Conservation (phyloP, 2,113 vertebrate species). For the Dipodomys ordii region DNA sequence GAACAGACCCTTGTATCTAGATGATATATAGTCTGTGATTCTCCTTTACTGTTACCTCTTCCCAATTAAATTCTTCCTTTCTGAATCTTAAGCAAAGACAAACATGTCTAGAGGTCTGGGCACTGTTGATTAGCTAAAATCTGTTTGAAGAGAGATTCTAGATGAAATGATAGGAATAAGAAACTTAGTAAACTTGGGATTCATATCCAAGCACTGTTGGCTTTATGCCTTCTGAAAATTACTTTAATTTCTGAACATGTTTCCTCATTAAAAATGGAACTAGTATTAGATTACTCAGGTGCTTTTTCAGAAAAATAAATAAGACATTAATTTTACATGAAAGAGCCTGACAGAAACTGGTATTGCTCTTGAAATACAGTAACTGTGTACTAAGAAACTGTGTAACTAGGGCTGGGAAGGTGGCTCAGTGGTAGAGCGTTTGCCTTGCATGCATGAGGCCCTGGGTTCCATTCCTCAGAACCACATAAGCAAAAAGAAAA, state of each 20-base stretch:
- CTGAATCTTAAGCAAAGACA: neutral
- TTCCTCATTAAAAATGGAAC: neutral
- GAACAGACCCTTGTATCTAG: neutral
- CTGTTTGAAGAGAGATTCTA: neutral
- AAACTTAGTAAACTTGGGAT: neutral
- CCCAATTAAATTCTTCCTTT: neutral
- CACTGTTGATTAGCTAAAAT: neutral
- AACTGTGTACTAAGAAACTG: neutral
- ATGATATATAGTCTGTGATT: neutral
- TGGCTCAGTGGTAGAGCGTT: too few species aligned
- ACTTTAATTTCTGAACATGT: neutral
- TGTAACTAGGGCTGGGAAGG: too few species aligned
- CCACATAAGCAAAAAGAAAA: too few species aligned
- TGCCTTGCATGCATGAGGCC: too few species aligned
- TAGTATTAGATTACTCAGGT: neutral
- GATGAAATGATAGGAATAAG: neutral
- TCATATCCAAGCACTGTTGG: neutral
- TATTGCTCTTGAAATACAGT: neutral
- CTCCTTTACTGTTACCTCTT: neutral
- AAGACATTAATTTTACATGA: neutral
- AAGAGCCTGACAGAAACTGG: neutral
- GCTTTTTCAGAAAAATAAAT: neutral
- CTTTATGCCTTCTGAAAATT: neutral
- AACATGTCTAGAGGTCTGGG: neutral
- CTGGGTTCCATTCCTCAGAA: too few species aligned